Base-by-base conservation (phyloP, 2,888 invertebrate genomes). In the Hyles lineata region DNA sequence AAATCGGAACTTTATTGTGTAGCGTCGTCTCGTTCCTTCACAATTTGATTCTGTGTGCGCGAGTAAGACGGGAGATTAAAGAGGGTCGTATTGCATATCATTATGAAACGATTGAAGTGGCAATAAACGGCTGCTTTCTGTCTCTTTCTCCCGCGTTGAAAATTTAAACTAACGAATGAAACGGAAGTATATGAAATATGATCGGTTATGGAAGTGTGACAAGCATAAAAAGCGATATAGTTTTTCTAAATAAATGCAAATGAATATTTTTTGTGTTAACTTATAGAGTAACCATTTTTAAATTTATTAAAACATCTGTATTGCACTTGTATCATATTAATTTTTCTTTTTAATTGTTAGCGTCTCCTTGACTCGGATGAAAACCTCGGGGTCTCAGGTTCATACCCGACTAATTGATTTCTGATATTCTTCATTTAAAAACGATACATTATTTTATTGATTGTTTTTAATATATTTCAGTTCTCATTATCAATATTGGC, bases 1-100 rank as follows among this genome's bases (percentile, higher is more conserved):
- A 78, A 78, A 78, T 76, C 75, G 77, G 77, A 77, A 75, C 80
- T 77, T 74, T 72, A 75, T 71, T 72, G 71, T 70, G 63, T 74
- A 60, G 8, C 73, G 8, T 70, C 61, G 55, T 82, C 81, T 75
- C 79, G 70, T 70, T 82, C 75, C 50, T 23, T 9, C 50, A 21
- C 9, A 25, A 63, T 21, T 58, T 1, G 3, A 0, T 23, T 43
- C 1, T 5, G 21, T 11, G 19, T 9, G 74, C n/a, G 58, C 29
- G 76, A 83, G 70, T 70, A 77, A 77, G 82, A 82, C 73, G 67
- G 76, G 43, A 4, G 62, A 70, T 71, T 76, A 78, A 76, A 74
- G 75, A 75, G 84, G 80, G 79, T 83, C 81, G 78, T 75, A 77
- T 85, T 85, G 84, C 84, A 83, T 85, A 83, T 85, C 82, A 83